phyloP scores from a whole-genome alignment of 2,888 invertebrate species.

The Theretra japonica region DNA sequence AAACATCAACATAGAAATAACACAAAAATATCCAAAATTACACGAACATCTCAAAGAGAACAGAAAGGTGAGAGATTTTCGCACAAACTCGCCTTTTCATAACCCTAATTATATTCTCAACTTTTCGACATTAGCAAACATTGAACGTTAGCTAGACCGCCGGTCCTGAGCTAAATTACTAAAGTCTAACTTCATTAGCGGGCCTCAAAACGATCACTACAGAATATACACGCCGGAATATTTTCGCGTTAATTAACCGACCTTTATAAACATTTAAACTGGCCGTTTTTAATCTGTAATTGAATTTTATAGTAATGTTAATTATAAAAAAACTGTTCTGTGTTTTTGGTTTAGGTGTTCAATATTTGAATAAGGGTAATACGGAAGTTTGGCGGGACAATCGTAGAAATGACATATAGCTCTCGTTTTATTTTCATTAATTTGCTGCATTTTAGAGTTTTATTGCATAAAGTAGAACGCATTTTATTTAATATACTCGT shows the following conservation, averaged over 20 bases:
- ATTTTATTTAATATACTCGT: too few species aligned
- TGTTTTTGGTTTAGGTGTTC: background rate
- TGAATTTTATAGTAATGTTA: conserved; percentile 7
- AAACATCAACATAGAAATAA: background rate
- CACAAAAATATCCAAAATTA: background rate
- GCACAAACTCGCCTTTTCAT: conserved; percentile 55
- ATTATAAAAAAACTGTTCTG: background rate
- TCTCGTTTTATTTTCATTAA: too few species aligned
- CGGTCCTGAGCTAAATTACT: conserved; percentile 53
- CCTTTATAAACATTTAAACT: conserved; percentile 15
- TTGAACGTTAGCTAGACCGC: conserved; percentile 41
- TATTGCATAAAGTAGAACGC: too few species aligned
- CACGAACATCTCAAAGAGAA: conserved; percentile 24
- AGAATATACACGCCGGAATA: conserved; percentile 35
- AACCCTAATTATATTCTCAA: conserved; percentile 62
- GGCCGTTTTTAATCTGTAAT: conserved; percentile 15
- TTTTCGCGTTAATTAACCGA: conserved; percentile 28
- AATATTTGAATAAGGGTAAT: background rate
- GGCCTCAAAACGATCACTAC: conserved; percentile 32
- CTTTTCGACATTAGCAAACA: conserved; percentile 61
- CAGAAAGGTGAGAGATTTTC: conserved; percentile 40
- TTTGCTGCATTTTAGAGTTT: too few species aligned
- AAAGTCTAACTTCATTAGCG: conserved; percentile 58
- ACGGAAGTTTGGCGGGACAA: too few species aligned
- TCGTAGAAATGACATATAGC: too few species aligned